Evolutionary conservation across 2,888 invertebrate genomes (phyloP), one percentile per base, ranked within the genome.

Genomic region (Tipula confusa): DNA sequence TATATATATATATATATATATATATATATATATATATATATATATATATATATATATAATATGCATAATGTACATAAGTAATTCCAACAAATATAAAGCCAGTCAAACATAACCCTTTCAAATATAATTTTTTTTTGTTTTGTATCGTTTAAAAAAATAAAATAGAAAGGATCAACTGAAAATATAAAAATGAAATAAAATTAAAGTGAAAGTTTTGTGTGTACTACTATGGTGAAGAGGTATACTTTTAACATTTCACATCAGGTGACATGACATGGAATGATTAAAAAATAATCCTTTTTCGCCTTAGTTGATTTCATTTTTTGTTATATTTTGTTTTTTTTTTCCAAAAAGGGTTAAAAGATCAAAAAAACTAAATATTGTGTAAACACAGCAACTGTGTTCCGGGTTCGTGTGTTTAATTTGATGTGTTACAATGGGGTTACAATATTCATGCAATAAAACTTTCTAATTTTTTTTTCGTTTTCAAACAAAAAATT

Each of bases 331-430:
- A n/a, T n/a, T n/a, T n/a, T n/a, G n/a, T n/a, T n/a, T 64, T 24
- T 64, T 64, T 24, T 64, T 24, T 38, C 11, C 24, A 24, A 18
- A 64, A 64, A 64, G 64, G 64, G 64, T 64, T 24, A 64, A 2
- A 24, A 64, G 24, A 64, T 24, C 18, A 64, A 64, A 64, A 64
- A 24, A n/a, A 38, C 9, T 38, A n/a, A 38, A 64, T 33, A 11
- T 31, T 82, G 82, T 82, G 29, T 31, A 24, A 7, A 33, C 18
- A 33, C 15, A 82, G 33, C 82, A 82, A 82, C 82, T 82, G 82
- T 82, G 82, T 82, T 82, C 82, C 82, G 82, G 82, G 82, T 82
- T 82, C 33, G 29, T 81, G 31, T 82, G 7, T 33, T 82, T 82
- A 33, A 33, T 33, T 18, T 33, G 9, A 29, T 15, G 13, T 64